These are phyloP conservation scores for Sturnira hondurensis DNA, from an alignment of 2,113 vertebrate genomes.

Conservation along the genomic window DNA sequence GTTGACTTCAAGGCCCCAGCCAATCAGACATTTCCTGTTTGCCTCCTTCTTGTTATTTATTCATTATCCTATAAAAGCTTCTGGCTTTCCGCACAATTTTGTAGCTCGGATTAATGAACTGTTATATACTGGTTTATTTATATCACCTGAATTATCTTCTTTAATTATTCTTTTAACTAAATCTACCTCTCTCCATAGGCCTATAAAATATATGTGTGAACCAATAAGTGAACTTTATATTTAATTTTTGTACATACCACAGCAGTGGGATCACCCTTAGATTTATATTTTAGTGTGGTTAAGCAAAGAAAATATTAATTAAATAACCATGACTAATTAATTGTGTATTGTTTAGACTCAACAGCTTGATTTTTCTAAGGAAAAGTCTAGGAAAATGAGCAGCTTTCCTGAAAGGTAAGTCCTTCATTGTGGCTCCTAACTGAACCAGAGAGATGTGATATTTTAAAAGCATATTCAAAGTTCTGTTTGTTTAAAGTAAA, in stretches of 20 bases:
- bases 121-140: not conserved
- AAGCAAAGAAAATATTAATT: constrained; percentile 30
- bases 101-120: not conserved
- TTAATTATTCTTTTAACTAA: not conserved
- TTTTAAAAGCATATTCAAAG: constrained; percentile 64
- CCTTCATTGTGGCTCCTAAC: not conserved
- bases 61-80: not conserved
- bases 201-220: not conserved
- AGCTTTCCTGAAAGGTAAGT: constrained; percentile 6
- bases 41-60: not conserved
- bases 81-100: not conserved
- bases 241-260: not conserved
- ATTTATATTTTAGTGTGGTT: constrained; percentile 50
- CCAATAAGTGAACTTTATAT: not conserved
- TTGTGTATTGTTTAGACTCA: constrained; percentile 38
- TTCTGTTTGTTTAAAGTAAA: constrained; percentile 64
- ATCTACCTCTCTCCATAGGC: not conserved
- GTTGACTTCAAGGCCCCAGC: not conserved
- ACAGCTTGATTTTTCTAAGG: constrained; percentile 43
- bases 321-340: constrained; percentile 37
- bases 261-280: constrained; percentile 43
- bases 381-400: not conserved
- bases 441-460: constrained; percentile 37
- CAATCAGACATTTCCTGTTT: not conserved
- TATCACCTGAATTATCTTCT: not conserved